Percentiles rank a stretch among this genome's conserved stretches.
Conservation (phyloP, 1,140 invertebrate species). For the Saccostrea glomerata region DNA sequence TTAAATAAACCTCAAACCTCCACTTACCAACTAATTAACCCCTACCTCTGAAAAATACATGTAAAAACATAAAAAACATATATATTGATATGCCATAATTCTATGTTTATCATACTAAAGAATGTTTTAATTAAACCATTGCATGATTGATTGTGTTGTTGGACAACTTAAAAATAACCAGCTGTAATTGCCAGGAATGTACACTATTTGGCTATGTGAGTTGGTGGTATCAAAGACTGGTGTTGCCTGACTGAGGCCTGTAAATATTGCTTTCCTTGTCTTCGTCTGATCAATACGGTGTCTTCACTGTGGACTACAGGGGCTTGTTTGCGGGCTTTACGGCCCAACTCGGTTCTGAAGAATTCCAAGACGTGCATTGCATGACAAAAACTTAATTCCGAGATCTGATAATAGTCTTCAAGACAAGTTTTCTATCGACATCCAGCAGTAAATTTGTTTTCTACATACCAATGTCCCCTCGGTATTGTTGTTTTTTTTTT, state of each 20-base stretch:
- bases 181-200: neutral
- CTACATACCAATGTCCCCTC: neutral
- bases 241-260: neutral
- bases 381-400: neutral
- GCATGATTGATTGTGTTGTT: neutral
- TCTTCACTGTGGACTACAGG: neutral
- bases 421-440: constrained; percentile 21
- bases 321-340: constrained; percentile 3
- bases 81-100: too few relatives aligned
- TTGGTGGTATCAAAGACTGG: neutral
- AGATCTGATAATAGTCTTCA: neutral
- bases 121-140: neutral
- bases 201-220: neutral
- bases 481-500: neutral
- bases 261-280: neutral
- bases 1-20: too few relatives aligned
- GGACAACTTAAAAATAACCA: neutral
- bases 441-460: constrained; percentile 23
- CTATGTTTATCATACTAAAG: neutral
- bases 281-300: neutral
- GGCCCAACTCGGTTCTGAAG: neutral
- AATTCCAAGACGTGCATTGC: constrained; percentile 24
- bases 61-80: too few relatives aligned
- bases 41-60: too few relatives aligned
- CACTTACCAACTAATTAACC: too few relatives aligned